Evolutionary conservation across 64 coral and sea anemone species (phyloP).

Genomic region (Stichodactyla helianthus): DNA sequence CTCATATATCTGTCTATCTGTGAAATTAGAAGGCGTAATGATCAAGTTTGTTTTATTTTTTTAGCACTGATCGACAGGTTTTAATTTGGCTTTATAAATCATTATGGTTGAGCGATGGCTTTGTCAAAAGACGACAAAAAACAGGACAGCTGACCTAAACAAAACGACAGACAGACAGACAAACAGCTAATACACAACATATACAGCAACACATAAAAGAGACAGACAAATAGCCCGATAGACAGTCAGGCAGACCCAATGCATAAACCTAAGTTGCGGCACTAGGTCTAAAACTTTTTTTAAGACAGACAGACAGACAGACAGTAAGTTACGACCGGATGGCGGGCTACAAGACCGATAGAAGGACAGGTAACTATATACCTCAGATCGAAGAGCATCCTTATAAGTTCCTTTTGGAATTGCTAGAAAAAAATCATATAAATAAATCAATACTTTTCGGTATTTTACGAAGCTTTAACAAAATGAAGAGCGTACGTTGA

Average conservation of each 20-base stretch:
- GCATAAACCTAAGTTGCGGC: too few species aligned
- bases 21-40: not conserved
- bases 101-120: too few species aligned
- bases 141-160: too few species aligned
- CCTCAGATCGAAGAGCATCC: constrained; percentile 46
- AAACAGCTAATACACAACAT: not conserved
- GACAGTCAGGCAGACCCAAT: not conserved
- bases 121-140: too few species aligned
- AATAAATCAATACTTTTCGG: not conserved
- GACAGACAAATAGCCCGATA: not conserved
- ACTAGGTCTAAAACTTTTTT: too few species aligned
- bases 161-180: not conserved
- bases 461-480: too few species aligned
- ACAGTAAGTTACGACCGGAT: not conserved
- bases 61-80: not conserved
- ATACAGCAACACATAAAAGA: not conserved
- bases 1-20: constrained; percentile 84
- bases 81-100: too few species aligned
- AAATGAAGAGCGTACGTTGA: too few species aligned
- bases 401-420: constrained; percentile 47
- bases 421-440: constrained; percentile 20
- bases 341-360: not conserved
- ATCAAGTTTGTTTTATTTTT: not conserved
- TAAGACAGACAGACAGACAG: not conserved
- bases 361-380: not conserved